phyloP scores from a whole-genome alignment of 2,113 vertebrate species.

The Barnardius zonarius region DNA sequence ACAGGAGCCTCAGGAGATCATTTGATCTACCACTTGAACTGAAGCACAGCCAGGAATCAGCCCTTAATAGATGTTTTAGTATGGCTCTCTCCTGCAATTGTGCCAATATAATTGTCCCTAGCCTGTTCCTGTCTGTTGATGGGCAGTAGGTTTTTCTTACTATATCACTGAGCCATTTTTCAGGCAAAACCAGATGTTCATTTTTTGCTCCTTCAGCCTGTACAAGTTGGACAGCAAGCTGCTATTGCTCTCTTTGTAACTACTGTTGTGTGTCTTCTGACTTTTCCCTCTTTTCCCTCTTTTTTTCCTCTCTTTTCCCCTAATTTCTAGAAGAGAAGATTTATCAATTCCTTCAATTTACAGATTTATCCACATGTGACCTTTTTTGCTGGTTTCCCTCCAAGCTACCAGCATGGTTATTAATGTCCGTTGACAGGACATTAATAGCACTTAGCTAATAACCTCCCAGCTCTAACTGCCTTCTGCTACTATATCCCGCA shows the following conservation, averaged over 20 bases:
- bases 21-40: constrained; percentile 18
- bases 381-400: not conserved
- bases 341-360: not conserved
- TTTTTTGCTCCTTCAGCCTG: not conserved
- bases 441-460: not conserved
- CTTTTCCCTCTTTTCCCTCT: not conserved
- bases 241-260: not conserved
- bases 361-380: not conserved
- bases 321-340: not conserved
- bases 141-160: not conserved
- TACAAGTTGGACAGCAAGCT: not conserved
- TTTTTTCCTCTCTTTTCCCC: not conserved
- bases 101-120: not conserved
- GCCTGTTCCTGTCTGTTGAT: not conserved
- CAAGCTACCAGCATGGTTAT: not conserved
- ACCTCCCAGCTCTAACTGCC: not conserved
- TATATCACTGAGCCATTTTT: not conserved
- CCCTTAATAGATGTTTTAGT: not conserved
- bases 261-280: not conserved
- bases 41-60: constrained; percentile 5
- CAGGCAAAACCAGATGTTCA: not conserved
- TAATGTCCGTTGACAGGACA: not conserved
- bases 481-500: not conserved
- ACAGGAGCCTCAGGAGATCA: not conserved
- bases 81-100: not conserved